Base-by-base conservation (phyloP, 2,888 invertebrate genomes). In the Panopea generosa region DNA sequence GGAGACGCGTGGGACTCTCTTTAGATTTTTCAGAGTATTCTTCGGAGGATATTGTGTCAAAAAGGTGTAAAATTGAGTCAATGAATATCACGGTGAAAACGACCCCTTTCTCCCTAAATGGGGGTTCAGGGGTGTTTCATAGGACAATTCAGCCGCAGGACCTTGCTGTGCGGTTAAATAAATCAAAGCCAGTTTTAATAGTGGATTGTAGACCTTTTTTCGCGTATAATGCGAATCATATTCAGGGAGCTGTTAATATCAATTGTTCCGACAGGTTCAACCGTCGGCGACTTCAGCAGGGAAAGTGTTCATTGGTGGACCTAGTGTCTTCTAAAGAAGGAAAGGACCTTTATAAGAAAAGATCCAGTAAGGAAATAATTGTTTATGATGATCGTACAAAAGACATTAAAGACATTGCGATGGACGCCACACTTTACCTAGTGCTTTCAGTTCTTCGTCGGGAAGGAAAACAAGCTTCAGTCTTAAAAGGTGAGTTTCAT, bases 211-310 rank as follows among this genome's bases (percentile, higher is more conserved):
- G 96, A 53, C 94, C 95, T 1, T 96, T 96, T 91, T 94, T 95
- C 82, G 94, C 95, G 70, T 96, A 95, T 93, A 95, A 96, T 90
- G 94, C 94, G 80, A 94, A 94, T 89, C 96, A 96, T 92, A 94
- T 96, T 79, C 93, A 94, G 69, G 95, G 95, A 45, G 95, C 92
- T 27, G 72, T 92, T 22, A 96, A 96, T 92, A 94, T 96, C 77
- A 95, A 95, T 91, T 96, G 95, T 89, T 94, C 95, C 40, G 95
- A 96, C 90, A 93, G 95, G 55, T 95, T 95, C 91, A 95, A 95
- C 90, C 93, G 95, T 71, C 93, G 95, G 80, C 93, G 96, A 29
- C 92, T 96, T 78, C 95, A 95, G 88, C 94, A 95, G 87, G 95
- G 95, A 14, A 95, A 95, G 86, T 95, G 95, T 11, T 94, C 94